Evolutionary conservation across 2,113 vertebrate species (phyloP).

Genomic region (Numida meleagris): DNA sequence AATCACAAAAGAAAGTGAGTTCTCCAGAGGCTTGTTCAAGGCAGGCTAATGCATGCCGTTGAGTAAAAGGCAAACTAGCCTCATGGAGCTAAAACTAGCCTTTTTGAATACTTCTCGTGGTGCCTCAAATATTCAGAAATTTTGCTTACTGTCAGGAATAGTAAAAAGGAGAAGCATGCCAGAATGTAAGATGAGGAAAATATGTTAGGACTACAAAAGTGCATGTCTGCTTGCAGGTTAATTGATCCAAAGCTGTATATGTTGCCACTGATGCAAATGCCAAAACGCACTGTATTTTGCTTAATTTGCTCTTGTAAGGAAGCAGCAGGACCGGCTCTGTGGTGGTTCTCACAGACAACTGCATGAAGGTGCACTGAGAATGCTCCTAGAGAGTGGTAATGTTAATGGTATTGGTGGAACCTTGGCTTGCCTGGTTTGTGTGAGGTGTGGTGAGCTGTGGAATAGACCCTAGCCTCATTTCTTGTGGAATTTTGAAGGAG

Average conservation of each 20-base stretch:
- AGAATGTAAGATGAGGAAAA: background rate
- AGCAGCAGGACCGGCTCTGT: background rate
- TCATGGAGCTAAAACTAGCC: background rate
- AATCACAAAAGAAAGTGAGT: background rate
- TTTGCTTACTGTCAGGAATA: background rate
- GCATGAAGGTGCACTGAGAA: background rate
- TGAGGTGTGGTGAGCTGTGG: background rate
- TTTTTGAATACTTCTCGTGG: background rate
- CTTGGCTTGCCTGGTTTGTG: background rate
- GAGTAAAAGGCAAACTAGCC: background rate
- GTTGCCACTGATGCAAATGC: background rate
- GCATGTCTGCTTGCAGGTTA: background rate
- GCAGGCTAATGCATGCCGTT: background rate
- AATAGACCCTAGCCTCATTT: background rate
- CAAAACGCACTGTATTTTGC: background rate
- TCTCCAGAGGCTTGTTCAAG: background rate
- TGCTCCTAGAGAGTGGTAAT: rapidly evolving
- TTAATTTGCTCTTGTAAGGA: background rate
- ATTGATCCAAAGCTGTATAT: background rate
- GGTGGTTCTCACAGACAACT: background rate
- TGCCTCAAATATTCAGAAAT: background rate
- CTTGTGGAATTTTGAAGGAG: background rate
- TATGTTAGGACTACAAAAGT: background rate
- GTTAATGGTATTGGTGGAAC: background rate
- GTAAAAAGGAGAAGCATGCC: background rate